These are phyloP conservation scores for Nixonia krombeini DNA, from an alignment of 1,140 invertebrate species.

Conservation along the genomic window DNA sequence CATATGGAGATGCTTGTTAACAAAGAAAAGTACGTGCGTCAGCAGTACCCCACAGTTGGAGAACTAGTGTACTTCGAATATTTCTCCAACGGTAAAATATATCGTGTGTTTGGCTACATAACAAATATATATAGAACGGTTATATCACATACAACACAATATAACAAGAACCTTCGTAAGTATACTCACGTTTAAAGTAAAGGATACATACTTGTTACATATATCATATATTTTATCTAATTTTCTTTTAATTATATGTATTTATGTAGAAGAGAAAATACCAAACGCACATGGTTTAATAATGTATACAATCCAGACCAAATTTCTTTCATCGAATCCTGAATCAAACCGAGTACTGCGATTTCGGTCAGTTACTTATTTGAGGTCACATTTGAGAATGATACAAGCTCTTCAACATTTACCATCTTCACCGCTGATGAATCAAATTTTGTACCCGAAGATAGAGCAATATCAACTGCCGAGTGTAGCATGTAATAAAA, in stretches of 20 bases:
- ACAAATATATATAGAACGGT: slow-evolving; percentile 23
- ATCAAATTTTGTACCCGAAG: slow-evolving; percentile 23
- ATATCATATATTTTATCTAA: too few relatives aligned
- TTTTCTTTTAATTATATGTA: too few relatives aligned
- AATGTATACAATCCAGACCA: slow-evolving; percentile 25
- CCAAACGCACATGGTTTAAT: slow-evolving; percentile 2
- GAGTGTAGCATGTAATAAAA: background rate
- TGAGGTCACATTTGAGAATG: slow-evolving; percentile 21
- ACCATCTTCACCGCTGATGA: slow-evolving; percentile 22
- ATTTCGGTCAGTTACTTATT: slow-evolving; percentile 17
- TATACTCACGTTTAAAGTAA: too few relatives aligned
- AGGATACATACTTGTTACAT: too few relatives aligned
- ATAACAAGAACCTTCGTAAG: slow-evolving; percentile 44
- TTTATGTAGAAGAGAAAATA: background rate
- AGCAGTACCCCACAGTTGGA: slow-evolving; percentile 40
- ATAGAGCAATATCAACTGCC: slow-evolving; percentile 11
- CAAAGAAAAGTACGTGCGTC: slow-evolving; percentile 17
- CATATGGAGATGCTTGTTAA: slow-evolving; percentile 43
- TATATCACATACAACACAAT: slow-evolving; percentile 33
- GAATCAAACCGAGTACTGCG: slow-evolving; percentile 9
- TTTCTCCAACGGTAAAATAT: slow-evolving; percentile 1
- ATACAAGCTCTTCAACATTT: slow-evolving; percentile 29
- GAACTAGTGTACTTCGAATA: slow-evolving; percentile 56
- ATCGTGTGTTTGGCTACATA: slow-evolving; percentile 45
- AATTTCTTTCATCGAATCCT: slow-evolving; percentile 3